Base-by-base conservation (phyloP, 2,113 vertebrate genomes). In the Mionectes macconnelli region DNA sequence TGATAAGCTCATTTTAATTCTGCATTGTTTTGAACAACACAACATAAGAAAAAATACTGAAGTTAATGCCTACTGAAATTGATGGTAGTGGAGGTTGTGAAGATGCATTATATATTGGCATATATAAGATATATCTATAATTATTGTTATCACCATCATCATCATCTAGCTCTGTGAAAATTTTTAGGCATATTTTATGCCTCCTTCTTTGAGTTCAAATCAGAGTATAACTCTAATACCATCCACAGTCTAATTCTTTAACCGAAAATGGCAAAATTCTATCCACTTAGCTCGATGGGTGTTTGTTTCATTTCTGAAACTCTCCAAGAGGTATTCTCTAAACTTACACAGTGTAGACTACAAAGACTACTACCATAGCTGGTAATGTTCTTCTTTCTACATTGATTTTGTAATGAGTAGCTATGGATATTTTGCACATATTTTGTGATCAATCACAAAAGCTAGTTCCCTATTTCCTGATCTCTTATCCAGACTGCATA, bases 321-420 rank as follows among this genome's bases (percentile, higher is more conserved):
- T 92, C 6, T 14, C 12, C 22, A 49, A 52, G 40, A 57, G 4
- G 24, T 22, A 5, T 62, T 67, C 68, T 57, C 31, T 72, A 19
- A 70, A 66, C 16, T 75, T 47, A 8, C 23, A 73, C 0, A 1
- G 19, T 0, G 0, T 7, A 69, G 30, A 50, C 3, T 50, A 5
- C 22, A n/a, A 64, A 76, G 35, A 28, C 9, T 15, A 14, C 16
- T 50, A 27, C 4, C 12, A 11, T 7, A 89, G 25, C 0, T 63
- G 13, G 52, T 33, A 3, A 33, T 9, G 3, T 5, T 60, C 59
- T 55, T 31, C 23, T 80, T 84, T 76, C 22, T 53, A 28, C 3
- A 33, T 4, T 40, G 31, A 21, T 86, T 83, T 59, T 86, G 8
- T 12, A 52, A 28, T 47, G n/a, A n/a, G 9, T 23, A 70, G 9